Conservation (phyloP, 2,797 vertebrate genomes). For the Acanthurus tractus region DNA sequence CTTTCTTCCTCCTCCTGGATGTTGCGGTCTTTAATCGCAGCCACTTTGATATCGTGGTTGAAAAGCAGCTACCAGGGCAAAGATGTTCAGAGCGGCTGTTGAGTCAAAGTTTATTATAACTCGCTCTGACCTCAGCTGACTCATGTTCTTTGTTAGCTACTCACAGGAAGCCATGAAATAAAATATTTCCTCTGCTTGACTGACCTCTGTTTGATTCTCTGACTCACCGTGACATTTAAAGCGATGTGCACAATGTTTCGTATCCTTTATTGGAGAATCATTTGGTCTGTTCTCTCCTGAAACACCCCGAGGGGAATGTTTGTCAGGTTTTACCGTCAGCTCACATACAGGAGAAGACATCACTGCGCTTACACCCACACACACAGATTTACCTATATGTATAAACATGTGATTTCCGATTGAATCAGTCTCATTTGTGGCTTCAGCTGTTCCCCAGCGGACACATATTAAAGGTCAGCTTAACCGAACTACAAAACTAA, state of each 20-base stretch:
- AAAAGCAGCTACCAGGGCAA: slow-evolving; percentile 1
- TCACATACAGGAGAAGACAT: slow-evolving; percentile 2
- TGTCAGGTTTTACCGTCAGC: slow-evolving; percentile 22
- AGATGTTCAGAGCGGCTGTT: slow-evolving; percentile 19
- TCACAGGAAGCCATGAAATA: slow-evolving; percentile 18
- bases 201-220: slow-evolving; percentile 44
- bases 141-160: not conserved
- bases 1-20: not conserved
- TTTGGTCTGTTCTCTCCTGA: not conserved
- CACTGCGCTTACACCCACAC: slow-evolving; percentile 4
- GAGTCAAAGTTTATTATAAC: slow-evolving; percentile 38
- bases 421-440: too few relatives aligned
- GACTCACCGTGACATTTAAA: slow-evolving; percentile 33
- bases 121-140: slow-evolving; percentile 31
- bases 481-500: too few relatives aligned
- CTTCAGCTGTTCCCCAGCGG: too few relatives aligned
- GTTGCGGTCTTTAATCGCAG: not conserved
- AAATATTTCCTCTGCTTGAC: slow-evolving; percentile 46
- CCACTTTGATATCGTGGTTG: not conserved
- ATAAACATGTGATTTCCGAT: too few relatives aligned
- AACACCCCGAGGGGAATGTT: slow-evolving; percentile 9
- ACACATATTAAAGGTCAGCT: too few relatives aligned
- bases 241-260: not conserved
- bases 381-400: too few relatives aligned
- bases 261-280: slow-evolving; percentile 6